Base-by-base conservation (phyloP, 1,140 invertebrate species). In the Drosophila insularis region DNA sequence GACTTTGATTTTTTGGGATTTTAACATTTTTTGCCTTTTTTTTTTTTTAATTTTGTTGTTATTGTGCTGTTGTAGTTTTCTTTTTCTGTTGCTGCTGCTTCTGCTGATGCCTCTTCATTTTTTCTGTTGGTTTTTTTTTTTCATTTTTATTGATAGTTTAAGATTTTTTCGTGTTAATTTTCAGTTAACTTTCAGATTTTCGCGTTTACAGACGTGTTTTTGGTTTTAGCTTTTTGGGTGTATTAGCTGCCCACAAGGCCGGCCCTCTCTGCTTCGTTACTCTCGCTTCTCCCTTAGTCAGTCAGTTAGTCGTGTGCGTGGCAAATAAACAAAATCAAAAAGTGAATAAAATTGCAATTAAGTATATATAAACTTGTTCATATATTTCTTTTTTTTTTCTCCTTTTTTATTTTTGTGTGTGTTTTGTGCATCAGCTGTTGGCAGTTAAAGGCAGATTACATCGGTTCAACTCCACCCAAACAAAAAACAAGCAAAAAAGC, bases 111-210 rank as follows among this genome's bases (percentile, higher is more conserved):
- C 71, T 62, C 63, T 62, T 13, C 63, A 37, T 13, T 13, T 37
- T 13, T 4, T 56, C 66, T 50, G 35, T 71, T 50, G 31, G 66
- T 58, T 66, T 72, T 66, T 71, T 68, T 74, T 56, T 54, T 68
- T 39, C 59, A 68, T 79, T 81, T 71, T 72, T 87, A 87, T 87
- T 87, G 84, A 87, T 87, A 80, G 84, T 80, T 87, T 87, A 35
- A 80, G 80, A 84, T 63, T 87, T 87, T 81, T 71, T 74, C 74
- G 74, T 79, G 86, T 89, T 81, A 89, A 82, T 87, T 87, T 86
- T 91, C 82, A 91, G 90, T 91, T 90, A 91, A 91, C 90, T 91
- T 91, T 91, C 86, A 70, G 90, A 91, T 91, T 91, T 91, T 90
- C 90, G 86, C 90, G 90, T 73, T 91, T 67, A 56, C 86, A 90